Conservation (phyloP, 2,888 invertebrate species). For the Willowsia nigromaculata region DNA sequence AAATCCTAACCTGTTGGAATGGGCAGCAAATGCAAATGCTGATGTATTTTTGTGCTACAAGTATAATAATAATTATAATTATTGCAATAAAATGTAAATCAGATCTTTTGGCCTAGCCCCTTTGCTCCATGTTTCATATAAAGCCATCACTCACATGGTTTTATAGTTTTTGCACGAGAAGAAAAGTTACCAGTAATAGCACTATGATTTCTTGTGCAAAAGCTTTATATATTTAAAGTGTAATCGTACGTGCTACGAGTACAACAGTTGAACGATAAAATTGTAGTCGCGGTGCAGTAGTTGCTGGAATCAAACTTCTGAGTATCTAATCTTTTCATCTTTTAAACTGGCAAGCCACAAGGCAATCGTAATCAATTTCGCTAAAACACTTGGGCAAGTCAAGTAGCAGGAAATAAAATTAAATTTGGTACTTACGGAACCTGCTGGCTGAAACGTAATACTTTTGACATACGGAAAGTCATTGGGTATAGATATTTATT, state of each 20-base stretch:
- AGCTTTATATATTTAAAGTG: neutral
- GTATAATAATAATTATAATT: neutral
- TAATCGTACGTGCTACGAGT: neutral
- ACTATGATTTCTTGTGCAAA: neutral
- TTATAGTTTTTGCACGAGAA: too few relatives aligned
- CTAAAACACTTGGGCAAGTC: neutral
- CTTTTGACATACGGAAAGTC: too few relatives aligned
- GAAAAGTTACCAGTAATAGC: too few relatives aligned
- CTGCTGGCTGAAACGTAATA: neutral
- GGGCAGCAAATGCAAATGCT: too few relatives aligned
- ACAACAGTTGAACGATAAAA: too few relatives aligned
- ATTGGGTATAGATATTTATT: neutral
- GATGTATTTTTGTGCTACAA: too few relatives aligned
- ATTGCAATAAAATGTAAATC: neutral
- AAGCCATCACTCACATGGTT: neutral
- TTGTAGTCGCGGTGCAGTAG: too few relatives aligned
- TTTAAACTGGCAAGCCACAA: neutral
- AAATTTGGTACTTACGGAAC: conserved; percentile 33
- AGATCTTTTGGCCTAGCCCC: neutral
- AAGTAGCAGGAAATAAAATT: conserved; percentile 26
- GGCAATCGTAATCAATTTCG: neutral
- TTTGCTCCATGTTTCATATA: neutral
- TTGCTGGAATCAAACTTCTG: neutral
- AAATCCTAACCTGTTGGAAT: neutral
- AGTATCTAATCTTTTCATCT: neutral